These are phyloP conservation scores for Athetis lepigone DNA, from an alignment of 2,888 invertebrate genomes.

Conservation along the genomic window DNA sequence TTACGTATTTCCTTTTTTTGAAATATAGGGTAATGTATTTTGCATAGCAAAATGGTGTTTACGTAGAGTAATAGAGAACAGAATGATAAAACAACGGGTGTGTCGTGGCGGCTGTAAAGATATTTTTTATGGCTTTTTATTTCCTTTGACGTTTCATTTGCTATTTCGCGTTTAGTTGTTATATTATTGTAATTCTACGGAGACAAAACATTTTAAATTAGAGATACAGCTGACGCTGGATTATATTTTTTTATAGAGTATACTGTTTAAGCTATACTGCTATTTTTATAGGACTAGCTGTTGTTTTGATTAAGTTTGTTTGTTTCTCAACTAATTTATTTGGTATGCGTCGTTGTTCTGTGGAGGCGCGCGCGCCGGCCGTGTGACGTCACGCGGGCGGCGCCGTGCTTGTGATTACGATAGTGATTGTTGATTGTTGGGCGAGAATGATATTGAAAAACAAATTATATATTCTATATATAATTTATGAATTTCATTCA, in stretches of 20 bases:
- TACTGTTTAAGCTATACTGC: conserved; percentile 88
- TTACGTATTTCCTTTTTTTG: conserved; percentile 76
- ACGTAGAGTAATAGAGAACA: conserved; percentile 80
- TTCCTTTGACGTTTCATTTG: conserved; percentile 70
- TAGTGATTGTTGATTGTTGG: conserved; percentile 89
- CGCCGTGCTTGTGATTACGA: conserved; percentile 80
- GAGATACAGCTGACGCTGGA: conserved; percentile 86
- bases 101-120: conserved; percentile 75
- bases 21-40: conserved; percentile 86
- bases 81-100: conserved; percentile 74
- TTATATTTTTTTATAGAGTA: conserved; percentile 90
- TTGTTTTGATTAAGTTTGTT: conserved; percentile 79
- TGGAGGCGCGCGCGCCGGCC: conserved; percentile 54
- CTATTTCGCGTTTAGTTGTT: conserved; percentile 74
- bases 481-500: conserved; percentile 89
- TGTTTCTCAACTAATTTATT: conserved; percentile 75
- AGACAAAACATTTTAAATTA: conserved; percentile 82
- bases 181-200: conserved; percentile 83
- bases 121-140: conserved; percentile 75
- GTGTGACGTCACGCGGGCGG: conserved; percentile 62
- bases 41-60: conserved; percentile 89
- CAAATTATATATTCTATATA: conserved; percentile 89
- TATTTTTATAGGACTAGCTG: conserved; percentile 89
- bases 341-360: conserved; percentile 71
- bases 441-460: conserved; percentile 86